Percentiles rank a stretch among this genome's conserved stretches.
These are phyloP conservation scores for Acanthoscelides obtectus DNA, from an alignment of 2,888 invertebrate genomes.

Conservation along the genomic window DNA sequence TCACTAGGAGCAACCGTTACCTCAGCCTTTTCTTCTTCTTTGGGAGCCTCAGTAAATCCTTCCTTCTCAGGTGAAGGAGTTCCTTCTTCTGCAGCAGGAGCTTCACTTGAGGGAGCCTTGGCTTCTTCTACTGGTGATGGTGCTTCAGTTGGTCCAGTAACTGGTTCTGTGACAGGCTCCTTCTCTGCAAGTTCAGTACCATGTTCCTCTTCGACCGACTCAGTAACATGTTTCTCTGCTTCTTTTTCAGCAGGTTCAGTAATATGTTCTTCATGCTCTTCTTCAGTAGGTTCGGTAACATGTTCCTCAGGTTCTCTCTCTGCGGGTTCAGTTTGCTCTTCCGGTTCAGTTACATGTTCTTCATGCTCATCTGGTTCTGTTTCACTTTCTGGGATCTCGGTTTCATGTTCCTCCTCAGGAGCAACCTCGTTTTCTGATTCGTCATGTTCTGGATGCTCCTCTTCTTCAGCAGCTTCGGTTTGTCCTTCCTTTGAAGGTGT, in stretches of 20 bases:
- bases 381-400: constrained; percentile 11
- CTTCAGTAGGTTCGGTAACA: constrained; percentile 8
- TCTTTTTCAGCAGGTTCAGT: constrained; percentile 24
- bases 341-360: constrained; percentile 8
- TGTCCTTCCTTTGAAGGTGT: not conserved
- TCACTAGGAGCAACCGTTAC: not conserved
- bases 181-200: constrained; percentile 12
- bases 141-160: constrained; percentile 18
- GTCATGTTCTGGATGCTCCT: constrained; percentile 18
- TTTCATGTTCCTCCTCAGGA: constrained; percentile 14
- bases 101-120: not conserved
- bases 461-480: constrained; percentile 1
- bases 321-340: constrained; percentile 7
- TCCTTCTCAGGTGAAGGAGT: constrained; percentile 4
- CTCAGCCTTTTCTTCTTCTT: constrained; percentile 1
- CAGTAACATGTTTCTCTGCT: constrained; percentile 8
- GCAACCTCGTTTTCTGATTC: constrained; percentile 23
- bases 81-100: constrained; percentile 3
- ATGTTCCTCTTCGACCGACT: constrained; percentile 11
- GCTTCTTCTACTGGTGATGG: not conserved
- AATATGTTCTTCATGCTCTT: constrained; percentile 8
- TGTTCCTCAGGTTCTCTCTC: constrained; percentile 3
- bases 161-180: constrained; percentile 10
- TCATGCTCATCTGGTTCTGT: constrained; percentile 9
- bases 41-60: not conserved